These are phyloP conservation scores for Sclerurus mexicanus DNA, from an alignment of 2,113 vertebrate species.

Conservation along the genomic window DNA sequence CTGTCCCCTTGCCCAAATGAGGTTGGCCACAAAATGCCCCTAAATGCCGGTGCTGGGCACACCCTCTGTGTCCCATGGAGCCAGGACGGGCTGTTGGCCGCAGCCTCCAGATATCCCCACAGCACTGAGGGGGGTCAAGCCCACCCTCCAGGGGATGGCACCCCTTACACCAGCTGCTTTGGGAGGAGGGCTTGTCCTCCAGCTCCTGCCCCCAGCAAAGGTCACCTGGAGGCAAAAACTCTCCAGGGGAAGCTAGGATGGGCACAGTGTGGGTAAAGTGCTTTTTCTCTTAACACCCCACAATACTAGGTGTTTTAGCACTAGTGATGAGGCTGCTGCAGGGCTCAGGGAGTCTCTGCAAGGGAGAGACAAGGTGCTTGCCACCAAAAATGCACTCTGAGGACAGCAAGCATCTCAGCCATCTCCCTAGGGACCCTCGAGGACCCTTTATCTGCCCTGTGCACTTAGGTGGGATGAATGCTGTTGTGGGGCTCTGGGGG, in stretches of 20 bases:
- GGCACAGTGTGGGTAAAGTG: fast-evolving
- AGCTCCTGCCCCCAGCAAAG: neutral
- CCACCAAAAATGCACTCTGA: neutral
- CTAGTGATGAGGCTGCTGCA: neutral
- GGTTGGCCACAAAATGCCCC: neutral
- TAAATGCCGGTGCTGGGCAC: neutral
- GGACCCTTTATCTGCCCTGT: neutral
- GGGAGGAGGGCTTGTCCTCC: fast-evolving
- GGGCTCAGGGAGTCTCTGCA: neutral
- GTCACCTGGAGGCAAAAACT: neutral
- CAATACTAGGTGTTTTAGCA: fast-evolving
- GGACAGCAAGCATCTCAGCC: neutral
- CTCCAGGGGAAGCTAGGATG: neutral
- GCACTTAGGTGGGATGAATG: neutral
- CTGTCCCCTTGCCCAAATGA: neutral
- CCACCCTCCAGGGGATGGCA: fast-evolving
- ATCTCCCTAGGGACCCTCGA: neutral
- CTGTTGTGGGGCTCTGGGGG: neutral
- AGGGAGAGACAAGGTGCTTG: neutral
- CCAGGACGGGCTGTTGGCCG: fast-evolving
- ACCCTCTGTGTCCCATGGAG: fast-evolving
- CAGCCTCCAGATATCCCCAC: fast-evolving
- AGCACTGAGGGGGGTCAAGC: neutral
- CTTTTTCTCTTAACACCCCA: neutral
- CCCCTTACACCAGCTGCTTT: neutral